Conservation (phyloP, 2,113 vertebrate genomes). For the Cyanoderma ruficeps region DNA sequence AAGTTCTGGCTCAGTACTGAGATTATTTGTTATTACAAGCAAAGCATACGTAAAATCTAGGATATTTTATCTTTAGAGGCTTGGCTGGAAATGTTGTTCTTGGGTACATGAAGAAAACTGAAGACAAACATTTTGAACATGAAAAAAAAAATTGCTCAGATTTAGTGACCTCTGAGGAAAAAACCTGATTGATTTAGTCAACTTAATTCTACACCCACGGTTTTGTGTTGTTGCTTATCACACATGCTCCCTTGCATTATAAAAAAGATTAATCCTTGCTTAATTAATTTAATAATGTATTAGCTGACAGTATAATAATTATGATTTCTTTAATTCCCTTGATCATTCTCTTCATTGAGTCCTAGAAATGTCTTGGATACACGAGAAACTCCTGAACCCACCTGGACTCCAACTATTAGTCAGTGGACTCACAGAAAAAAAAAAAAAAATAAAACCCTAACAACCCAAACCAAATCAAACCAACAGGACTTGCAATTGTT, state of each 20-base stretch:
- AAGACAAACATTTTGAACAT: neutral
- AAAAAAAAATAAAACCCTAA: neutral
- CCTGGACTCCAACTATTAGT: neutral
- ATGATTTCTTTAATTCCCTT: neutral
- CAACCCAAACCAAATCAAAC: neutral
- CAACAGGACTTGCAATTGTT: neutral
- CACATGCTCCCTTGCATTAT: neutral
- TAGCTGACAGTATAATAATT: neutral
- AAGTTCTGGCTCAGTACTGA: slow-evolving; percentile 33
- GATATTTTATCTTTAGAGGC: slow-evolving; percentile 33
- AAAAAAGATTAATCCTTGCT: neutral
- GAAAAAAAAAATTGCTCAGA: neutral
- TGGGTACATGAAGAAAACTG: neutral
- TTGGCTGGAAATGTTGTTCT: slow-evolving; percentile 41
- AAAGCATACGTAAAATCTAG: slow-evolving; percentile 25
- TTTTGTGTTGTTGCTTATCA: neutral
- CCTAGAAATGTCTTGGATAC: neutral
- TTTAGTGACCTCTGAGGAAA: neutral
- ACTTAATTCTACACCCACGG: neutral
- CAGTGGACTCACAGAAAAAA: neutral
- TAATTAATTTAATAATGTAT: neutral
- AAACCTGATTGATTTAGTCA: neutral
- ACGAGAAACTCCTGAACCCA: neutral
- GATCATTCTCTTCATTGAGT: neutral
- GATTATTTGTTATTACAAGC: slow-evolving; percentile 42